Evolutionary conservation across 2,113 vertebrate genomes (phyloP).

Genomic region (Dasyurus viverrinus): DNA sequence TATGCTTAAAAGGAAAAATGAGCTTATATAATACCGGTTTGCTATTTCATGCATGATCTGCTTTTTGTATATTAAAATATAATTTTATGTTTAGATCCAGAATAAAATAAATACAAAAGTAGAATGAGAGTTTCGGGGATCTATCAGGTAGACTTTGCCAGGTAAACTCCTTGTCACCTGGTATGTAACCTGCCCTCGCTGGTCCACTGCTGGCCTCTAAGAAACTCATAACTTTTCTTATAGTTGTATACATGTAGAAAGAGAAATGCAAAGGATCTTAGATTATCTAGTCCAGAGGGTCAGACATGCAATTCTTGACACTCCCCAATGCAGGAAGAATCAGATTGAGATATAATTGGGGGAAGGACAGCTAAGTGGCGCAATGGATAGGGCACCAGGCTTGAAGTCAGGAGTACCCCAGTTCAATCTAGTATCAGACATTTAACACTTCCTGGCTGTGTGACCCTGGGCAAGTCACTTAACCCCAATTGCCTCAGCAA

Average conservation of each 20-base stretch:
- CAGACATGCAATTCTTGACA: not conserved
- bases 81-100: not conserved
- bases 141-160: not conserved
- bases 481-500: too few species aligned
- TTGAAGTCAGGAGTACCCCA: too few species aligned
- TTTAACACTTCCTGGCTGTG: too few species aligned
- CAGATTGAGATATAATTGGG: not conserved
- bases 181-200: not conserved
- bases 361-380: too few species aligned
- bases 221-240: not conserved
- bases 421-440: too few species aligned
- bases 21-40: not conserved
- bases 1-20: not conserved
- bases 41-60: not conserved
- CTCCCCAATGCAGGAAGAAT: not conserved
- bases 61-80: not conserved
- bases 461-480: too few species aligned
- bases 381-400: too few species aligned
- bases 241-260: not conserved
- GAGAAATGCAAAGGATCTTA: not conserved
- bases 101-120: not conserved
- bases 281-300: not conserved
- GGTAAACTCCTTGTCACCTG: not conserved
- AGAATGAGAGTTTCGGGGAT: not conserved
- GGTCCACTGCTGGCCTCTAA: not conserved